Conservation (phyloP, 2,113 vertebrate species). For the Hippocampus zosterae region DNA sequence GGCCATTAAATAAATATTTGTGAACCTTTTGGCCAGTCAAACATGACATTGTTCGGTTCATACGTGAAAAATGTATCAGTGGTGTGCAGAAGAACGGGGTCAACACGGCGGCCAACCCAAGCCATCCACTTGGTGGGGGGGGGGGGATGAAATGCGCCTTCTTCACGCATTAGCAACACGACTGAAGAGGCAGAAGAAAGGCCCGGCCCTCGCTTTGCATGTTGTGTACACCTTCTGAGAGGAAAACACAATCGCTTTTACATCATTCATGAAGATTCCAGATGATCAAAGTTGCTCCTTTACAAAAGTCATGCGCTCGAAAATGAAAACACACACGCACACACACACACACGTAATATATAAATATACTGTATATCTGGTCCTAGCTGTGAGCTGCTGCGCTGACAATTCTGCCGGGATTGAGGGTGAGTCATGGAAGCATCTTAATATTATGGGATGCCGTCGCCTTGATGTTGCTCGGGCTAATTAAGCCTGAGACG, state of each 20-base stretch:
- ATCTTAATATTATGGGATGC: conserved; percentile 44
- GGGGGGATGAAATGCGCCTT: background rate
- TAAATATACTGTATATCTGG: background rate
- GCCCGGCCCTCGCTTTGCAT: conserved; percentile 9
- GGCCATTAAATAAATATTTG: no score
- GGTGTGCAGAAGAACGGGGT: no score
- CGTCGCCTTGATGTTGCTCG: conserved; percentile 55
- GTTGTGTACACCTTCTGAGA: conserved; percentile 9
- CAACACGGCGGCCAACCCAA: background rate
- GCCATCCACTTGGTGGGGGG: background rate
- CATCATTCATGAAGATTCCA: conserved; percentile 51
- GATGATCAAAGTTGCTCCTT: background rate
- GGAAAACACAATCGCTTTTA: conserved; percentile 22
- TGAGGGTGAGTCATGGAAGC: conserved; percentile 52
- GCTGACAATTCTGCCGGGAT: conserved; percentile 44
- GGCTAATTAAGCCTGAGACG: conserved; percentile 54
- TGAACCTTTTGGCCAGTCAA: no score
- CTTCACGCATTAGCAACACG: conserved; percentile 5
- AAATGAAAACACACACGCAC: background rate
- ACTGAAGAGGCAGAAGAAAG: background rate
- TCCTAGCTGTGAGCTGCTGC: conserved; percentile 21
- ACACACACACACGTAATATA: background rate
- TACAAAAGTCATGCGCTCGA: background rate
- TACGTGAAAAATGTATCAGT: no score
- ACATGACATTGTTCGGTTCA: no score